A percentile compares a stretch with the other conserved stretches of the same genome.
Evolutionary conservation across 92 coral and sea anemone species (phyloP).

Genomic region (Diadumene lineata): DNA sequence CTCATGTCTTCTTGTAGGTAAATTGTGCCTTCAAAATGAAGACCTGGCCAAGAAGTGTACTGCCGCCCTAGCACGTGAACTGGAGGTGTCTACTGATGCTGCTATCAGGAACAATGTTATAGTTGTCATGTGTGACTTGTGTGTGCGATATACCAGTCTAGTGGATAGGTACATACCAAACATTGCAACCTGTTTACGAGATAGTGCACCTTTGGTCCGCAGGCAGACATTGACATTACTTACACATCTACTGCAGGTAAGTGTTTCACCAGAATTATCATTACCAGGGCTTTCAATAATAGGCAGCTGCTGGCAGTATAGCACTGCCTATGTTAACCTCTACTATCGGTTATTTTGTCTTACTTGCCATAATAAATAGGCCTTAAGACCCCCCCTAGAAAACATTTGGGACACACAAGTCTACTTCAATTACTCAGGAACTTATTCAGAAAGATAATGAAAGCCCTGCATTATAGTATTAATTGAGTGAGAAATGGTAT

Average conservation of each 20-base stretch:
- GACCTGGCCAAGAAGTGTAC: slow-evolving; percentile 90
- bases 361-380: no score
- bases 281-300: background rate
- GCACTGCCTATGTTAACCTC: no score
- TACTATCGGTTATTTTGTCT: no score
- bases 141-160: slow-evolving; percentile 95
- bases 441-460: no score
- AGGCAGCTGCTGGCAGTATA: no score
- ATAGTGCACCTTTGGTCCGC: slow-evolving; percentile 83
- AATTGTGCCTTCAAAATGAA: slow-evolving; percentile 97
- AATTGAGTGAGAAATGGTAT: no score
- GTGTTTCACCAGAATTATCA: background rate
- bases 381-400: no score
- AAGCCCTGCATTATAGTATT: no score
- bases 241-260: slow-evolving; percentile 94
- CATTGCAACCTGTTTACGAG: slow-evolving; percentile 91
- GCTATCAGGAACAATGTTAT: slow-evolving; percentile 94
- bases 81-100: slow-evolving; percentile 86
- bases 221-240: slow-evolving; percentile 91
- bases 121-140: slow-evolving; percentile 93
- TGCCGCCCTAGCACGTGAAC: slow-evolving; percentile 87
- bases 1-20: slow-evolving; percentile 41
- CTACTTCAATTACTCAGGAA: no score
- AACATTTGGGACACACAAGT: no score
- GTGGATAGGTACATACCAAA: slow-evolving; percentile 97